Evolutionary conservation across 2,888 invertebrate genomes (phyloP), one percentile per base, ranked within the genome.

Genomic region (Dryobota labecula): DNA sequence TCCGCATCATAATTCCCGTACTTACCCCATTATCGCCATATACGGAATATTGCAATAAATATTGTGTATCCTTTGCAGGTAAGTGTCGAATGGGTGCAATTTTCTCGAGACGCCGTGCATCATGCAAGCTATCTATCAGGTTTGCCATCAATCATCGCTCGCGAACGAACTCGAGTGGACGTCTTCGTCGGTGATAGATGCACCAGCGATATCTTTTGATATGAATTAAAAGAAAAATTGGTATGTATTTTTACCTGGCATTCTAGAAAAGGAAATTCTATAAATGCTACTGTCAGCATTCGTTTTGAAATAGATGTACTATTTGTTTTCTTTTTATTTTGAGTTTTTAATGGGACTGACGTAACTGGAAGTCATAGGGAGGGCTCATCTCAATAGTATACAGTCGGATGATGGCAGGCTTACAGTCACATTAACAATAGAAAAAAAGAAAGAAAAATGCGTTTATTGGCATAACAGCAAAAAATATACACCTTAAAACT

Each of bases 61-160:
- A 82, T 82, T 69, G 38, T 73, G 64, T 78, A 78, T 83, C 80
- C 68, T 80, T 83, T 84, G 54, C 89, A 90, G 87, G 87, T 89
- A 88, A 90, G 90, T 87, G 85, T 82, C 70, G 73, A 82, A 78
- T 73, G 73, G 82, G 77, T 86, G 89, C 90, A 88, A 89, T 90
- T 88, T 89, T 76, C 81, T 76, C 78, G 70, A 71, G 76, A 67
- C 76, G 73, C 68, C 79, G 86, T 87, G 78, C 86, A 84, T 86
- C 86, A 86, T 83, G 78, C 85, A 61, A 86, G 73, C 82, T 84
- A 88, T 89, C 86, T 88, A 86, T 87, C 86, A 85, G 76, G 75
- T 62, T 51, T 69, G 79, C 80, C 82, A 90, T 90, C 90, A 89
- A 90, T 90, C 90, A 87, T 86, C 47, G 67, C 58, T 67, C 33